phyloP scores from a whole-genome alignment of 2,113 vertebrate species.

The Ancistrus triradiatus region DNA sequence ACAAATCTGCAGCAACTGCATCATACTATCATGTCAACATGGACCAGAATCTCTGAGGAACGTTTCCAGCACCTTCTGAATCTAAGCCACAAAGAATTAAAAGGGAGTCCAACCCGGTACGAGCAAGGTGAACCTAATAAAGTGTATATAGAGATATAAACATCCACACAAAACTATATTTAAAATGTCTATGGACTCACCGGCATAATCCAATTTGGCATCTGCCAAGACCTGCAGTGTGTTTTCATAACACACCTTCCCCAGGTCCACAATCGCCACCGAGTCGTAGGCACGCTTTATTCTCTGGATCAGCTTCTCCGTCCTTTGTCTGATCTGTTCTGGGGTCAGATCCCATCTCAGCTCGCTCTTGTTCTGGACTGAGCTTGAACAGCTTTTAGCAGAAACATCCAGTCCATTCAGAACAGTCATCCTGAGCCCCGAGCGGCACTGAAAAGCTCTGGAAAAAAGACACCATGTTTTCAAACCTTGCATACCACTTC shows the following conservation, averaged over 20 bases:
- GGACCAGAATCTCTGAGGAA: too few species aligned
- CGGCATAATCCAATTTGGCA: slow-evolving; percentile 80
- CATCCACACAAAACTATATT: background rate
- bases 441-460: slow-evolving; percentile 37
- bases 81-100: too few species aligned
- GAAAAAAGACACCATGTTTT: background rate
- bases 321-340: slow-evolving; percentile 72
- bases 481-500: background rate
- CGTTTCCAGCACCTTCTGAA: too few species aligned
- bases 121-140: too few species aligned
- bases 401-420: slow-evolving; percentile 57
- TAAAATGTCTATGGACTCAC: slow-evolving; percentile 68
- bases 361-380: slow-evolving; percentile 55
- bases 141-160: background rate
- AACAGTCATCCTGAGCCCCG: slow-evolving; percentile 72
- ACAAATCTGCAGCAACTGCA: too few species aligned
- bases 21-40: too few species aligned
- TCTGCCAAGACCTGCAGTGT: slow-evolving; percentile 77
- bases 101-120: too few species aligned
- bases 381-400: slow-evolving; percentile 57
- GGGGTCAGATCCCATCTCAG: slow-evolving; percentile 86
- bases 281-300: slow-evolving; percentile 77
- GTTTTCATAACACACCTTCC: slow-evolving; percentile 80
- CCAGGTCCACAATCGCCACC: slow-evolving; percentile 70
- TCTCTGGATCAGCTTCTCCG: slow-evolving; percentile 76